Percentiles rank a stretch among this genome's conserved stretches.
Evolutionary conservation across 2,113 vertebrate species (phyloP).

Genomic region (Xiphophorus couchianus): DNA sequence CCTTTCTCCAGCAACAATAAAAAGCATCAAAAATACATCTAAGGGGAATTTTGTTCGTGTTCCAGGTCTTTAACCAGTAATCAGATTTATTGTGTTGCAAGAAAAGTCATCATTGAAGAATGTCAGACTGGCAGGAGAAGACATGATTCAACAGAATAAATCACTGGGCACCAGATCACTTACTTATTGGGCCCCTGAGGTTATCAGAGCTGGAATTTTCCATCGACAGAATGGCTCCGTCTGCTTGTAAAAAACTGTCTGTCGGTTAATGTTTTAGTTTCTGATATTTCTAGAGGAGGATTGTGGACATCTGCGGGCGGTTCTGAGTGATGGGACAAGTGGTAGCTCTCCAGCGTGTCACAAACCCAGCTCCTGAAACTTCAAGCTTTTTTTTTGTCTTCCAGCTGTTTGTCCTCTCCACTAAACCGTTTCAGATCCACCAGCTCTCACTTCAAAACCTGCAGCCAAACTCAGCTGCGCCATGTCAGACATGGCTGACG

Average conservation of each 20-base stretch:
- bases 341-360: slow-evolving; percentile 43
- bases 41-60: slow-evolving; percentile 47
- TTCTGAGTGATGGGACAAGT: slow-evolving; percentile 69
- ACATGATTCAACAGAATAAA: slow-evolving; percentile 78
- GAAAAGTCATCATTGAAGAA: slow-evolving; percentile 75
- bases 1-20: slow-evolving; percentile 42
- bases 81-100: slow-evolving; percentile 67
- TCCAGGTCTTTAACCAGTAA: slow-evolving; percentile 68
- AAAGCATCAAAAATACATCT: slow-evolving; percentile 36
- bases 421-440: slow-evolving; percentile 42
- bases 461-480: slow-evolving; percentile 17
- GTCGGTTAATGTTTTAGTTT: slow-evolving; percentile 36
- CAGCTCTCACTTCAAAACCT: slow-evolving; percentile 43
- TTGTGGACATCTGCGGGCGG: slow-evolving; percentile 37
- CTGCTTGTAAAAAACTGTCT: slow-evolving; percentile 14
- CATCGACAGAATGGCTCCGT: slow-evolving; percentile 47
- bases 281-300: slow-evolving; percentile 46
- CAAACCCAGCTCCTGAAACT: slow-evolving; percentile 52
- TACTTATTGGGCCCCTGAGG: slow-evolving; percentile 68
- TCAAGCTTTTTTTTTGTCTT: slow-evolving; percentile 55
- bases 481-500: slow-evolving; percentile 22
- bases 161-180: slow-evolving; percentile 76
- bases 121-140: slow-evolving; percentile 77
- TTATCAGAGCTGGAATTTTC: slow-evolving; percentile 78
- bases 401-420: slow-evolving; percentile 70